Base-by-base conservation (phyloP, 2,888 invertebrate species). In the Adelphocoris suturalis region DNA sequence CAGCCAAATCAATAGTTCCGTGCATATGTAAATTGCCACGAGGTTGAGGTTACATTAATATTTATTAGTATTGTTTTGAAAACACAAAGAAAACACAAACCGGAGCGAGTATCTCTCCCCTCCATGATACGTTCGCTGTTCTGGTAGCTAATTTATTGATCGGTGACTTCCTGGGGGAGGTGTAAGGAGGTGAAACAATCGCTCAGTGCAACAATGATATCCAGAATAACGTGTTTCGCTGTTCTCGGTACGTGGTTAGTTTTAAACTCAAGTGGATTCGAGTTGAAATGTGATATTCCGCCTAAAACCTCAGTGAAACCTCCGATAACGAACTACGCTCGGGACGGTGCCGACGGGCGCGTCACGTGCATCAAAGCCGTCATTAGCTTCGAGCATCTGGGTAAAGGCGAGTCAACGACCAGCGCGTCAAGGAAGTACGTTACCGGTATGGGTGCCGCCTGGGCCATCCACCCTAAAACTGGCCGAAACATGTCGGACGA, bases 321-420 rank as follows among this genome's bases (percentile, higher is more conserved):
- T 3, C 68, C 68, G 0, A 68, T 68, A 68, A 68, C 68, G 11
- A 68, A 68, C 23, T 68, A 68, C 23, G 19, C 23, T 0, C n/a
- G 68, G 13, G 68, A 68, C 27, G 68, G 68, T 68, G 23, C 4
- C 19, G 68, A 23, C 7, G 68, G 68, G 68, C 68, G 68, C 23
- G 68, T 68, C 68, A 68, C 23, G 23, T 68, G 68, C 68, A 68
- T 68, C 68, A 68, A 23, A 68, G 68, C 68, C 68, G 68, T 68
- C 68, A 68, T 68, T 23, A 23, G 27, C 23, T 68, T 68, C 68
- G 27, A 68, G 7, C 0, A 68, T 27, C 68, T 68, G 0, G 68
- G 68, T 23, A 68, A 68, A 68, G 68, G 68, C 11, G 68, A 68
- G 23, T 68, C 68, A 23, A 68, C 68, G 5, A 68, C 7, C 11